These are phyloP conservation scores for Arctia plantaginis DNA, from an alignment of 2,888 invertebrate genomes.

Conservation along the genomic window DNA sequence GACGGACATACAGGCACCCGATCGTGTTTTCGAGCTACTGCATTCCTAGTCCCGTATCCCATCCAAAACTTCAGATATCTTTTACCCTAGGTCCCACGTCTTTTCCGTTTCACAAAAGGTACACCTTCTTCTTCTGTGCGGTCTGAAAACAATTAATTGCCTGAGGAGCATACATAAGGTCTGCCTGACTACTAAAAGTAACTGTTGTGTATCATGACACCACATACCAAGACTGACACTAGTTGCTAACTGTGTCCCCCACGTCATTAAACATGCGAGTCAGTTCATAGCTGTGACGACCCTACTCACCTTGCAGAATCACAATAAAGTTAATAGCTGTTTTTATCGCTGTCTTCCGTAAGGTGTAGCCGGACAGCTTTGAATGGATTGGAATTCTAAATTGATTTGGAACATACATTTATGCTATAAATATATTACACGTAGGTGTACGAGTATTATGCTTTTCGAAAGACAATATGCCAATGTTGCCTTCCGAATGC, in stretches of 20 bases:
- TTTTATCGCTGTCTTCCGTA: background rate
- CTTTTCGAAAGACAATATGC: too few species aligned
- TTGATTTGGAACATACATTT: background rate
- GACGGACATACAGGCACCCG: background rate
- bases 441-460: too few species aligned
- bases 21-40: background rate
- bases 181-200: background rate
- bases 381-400: background rate
- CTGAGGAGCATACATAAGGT: too few species aligned
- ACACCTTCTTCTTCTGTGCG: background rate
- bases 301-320: background rate
- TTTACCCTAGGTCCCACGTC: background rate
- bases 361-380: background rate
- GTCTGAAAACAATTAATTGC: background rate
- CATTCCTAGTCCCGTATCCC: background rate
- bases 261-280: background rate
- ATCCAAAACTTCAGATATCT: background rate
- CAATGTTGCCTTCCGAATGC: too few species aligned
- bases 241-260: background rate
- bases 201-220: background rate
- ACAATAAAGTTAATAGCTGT: conserved; percentile 2
- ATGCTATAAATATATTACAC: background rate
- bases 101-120: background rate
- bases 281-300: background rate
- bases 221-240: background rate